phyloP scores from a whole-genome alignment of 1,140 invertebrate species.

The Caligus rogercresseyi region DNA sequence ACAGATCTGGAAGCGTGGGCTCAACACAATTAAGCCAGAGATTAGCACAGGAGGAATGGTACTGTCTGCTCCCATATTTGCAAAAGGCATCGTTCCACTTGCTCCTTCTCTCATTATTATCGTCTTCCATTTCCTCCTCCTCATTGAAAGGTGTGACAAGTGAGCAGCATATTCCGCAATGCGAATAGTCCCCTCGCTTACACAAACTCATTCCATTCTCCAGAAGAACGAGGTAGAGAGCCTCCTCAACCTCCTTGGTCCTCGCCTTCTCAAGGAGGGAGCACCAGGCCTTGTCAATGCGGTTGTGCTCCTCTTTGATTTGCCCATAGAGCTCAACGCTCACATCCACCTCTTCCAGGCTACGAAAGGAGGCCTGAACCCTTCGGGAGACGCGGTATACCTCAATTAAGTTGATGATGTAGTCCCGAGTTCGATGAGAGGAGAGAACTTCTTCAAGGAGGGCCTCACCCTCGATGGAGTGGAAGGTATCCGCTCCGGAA shows the following conservation, averaged over 20 bases:
- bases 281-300: background rate
- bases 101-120: too few species aligned
- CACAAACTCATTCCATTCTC: background rate
- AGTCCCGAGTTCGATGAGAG: background rate
- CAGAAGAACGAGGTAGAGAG: too few species aligned
- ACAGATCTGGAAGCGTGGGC: too few species aligned
- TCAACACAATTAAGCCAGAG: too few species aligned
- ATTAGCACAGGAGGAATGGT: too few species aligned
- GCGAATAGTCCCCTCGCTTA: background rate
- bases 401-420: background rate
- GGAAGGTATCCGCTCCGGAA: background rate
- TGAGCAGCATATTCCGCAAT: background rate
- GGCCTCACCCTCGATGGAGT: background rate
- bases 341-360: background rate
- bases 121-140: too few species aligned
- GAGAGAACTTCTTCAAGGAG: background rate
- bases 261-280: background rate
- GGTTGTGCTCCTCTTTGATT: background rate
- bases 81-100: too few species aligned
- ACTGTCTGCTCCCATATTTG: too few species aligned
- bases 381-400: background rate
- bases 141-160: too few species aligned
- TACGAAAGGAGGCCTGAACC: background rate
- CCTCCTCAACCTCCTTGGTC: background rate
- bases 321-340: background rate